Evolutionary conservation across 1,140 invertebrate species (phyloP).

Genomic region (Macrosteles quadrilineatus): DNA sequence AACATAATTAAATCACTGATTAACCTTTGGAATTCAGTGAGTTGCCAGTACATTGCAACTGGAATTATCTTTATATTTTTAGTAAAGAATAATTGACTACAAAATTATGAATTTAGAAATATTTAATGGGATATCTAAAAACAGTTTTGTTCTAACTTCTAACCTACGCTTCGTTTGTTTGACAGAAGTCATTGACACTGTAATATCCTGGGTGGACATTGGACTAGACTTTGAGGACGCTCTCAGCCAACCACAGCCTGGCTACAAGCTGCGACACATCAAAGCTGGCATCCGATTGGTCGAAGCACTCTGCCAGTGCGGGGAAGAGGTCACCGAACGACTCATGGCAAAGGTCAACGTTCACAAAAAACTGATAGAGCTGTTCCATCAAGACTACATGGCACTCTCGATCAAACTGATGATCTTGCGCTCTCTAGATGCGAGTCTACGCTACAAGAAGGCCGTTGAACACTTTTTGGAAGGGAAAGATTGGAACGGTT

Average conservation of each 20-base stretch:
- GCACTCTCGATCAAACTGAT: constrained; percentile 87
- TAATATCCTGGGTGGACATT: constrained; percentile 67
- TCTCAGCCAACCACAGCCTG: constrained; percentile 77
- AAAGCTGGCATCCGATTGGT: constrained; percentile 88
- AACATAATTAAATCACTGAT: no score
- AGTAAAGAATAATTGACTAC: no score
- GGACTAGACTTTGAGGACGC: constrained; percentile 83
- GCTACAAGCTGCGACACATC: constrained; percentile 90
- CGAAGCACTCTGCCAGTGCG: constrained; percentile 67
- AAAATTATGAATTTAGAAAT: no score
- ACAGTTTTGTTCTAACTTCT: no score
- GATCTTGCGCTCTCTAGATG: constrained; percentile 79
- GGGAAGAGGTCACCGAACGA: constrained; percentile 58
- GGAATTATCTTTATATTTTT: no score
- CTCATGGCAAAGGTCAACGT: constrained; percentile 64
- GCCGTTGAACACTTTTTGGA: constrained; percentile 74
- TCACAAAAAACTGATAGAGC: constrained; percentile 67
- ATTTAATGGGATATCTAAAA: no score
- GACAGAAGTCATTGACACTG: constrained; percentile 49
- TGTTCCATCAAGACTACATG: constrained; percentile 85
- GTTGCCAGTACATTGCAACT: no score
- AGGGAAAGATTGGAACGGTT: constrained; percentile 61
- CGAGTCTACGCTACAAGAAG: constrained; percentile 66
- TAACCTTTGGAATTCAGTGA: no score
- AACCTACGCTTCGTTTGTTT: constrained; percentile 29